Evolutionary conservation across 2,888 invertebrate genomes (phyloP).

Genomic region (Thereva unica): DNA sequence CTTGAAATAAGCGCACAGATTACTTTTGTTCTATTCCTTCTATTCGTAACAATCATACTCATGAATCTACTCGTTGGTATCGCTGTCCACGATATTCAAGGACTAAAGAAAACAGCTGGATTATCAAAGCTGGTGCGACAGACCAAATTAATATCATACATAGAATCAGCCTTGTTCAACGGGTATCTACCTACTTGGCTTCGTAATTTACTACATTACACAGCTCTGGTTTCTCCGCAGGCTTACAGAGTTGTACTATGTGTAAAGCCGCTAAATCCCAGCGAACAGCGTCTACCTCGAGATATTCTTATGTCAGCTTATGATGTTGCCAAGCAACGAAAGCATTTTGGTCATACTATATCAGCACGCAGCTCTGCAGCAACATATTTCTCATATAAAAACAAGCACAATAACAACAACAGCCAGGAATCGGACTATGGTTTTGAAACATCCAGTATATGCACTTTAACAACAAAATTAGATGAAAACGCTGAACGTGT

Average conservation of each 20-base stretch:
- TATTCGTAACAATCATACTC: slow-evolving; percentile 82
- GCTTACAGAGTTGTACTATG: slow-evolving; percentile 81
- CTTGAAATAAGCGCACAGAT: slow-evolving; percentile 81
- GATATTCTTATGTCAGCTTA: slow-evolving; percentile 81
- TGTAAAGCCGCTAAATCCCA: slow-evolving; percentile 81
- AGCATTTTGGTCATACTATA: slow-evolving; percentile 70
- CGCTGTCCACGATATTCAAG: slow-evolving; percentile 86
- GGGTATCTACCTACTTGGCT: slow-evolving; percentile 77
- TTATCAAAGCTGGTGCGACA: slow-evolving; percentile 81
- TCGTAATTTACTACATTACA: slow-evolving; percentile 74
- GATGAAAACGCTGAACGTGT: slow-evolving; percentile 72
- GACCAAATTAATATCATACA: slow-evolving; percentile 84
- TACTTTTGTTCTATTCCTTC: slow-evolving; percentile 76
- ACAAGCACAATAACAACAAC: slow-evolving; percentile 57
- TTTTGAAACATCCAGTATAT: slow-evolving; percentile 62
- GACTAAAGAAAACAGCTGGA: slow-evolving; percentile 82
- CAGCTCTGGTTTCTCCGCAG: slow-evolving; percentile 78
- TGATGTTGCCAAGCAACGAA: slow-evolving; percentile 77
- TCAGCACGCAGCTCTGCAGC: slow-evolving; percentile 68
- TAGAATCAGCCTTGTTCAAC: slow-evolving; percentile 79
- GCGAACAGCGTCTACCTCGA: slow-evolving; percentile 77
- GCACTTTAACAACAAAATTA: slow-evolving; percentile 66
- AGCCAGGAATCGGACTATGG: slow-evolving; percentile 61
- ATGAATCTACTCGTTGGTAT: slow-evolving; percentile 87
- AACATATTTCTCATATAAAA: slow-evolving; percentile 68